Base-by-base conservation (phyloP, 1,140 invertebrate species). In the Drosophila hydei region DNA sequence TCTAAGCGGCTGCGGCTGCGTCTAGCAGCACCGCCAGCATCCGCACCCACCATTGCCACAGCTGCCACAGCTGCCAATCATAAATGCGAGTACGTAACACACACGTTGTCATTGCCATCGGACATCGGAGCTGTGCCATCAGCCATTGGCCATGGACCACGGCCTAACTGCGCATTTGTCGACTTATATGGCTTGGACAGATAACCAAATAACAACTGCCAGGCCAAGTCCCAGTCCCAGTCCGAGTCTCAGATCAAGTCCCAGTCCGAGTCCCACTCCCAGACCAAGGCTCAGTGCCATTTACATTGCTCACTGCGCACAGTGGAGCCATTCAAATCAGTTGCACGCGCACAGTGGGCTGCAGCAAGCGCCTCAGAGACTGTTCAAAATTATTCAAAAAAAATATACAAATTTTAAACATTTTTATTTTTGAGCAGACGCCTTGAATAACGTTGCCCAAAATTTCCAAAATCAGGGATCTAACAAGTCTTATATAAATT, bases 151-250 rank as follows among this genome's bases (percentile, higher is more conserved):
- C 51, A 45, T 64, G 40, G 51, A 38, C 14, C 47, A 61, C 81
- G 62, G 79, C 72, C 79, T 83, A 83, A 83, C 79, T 83, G 79
- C 80, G 79, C 80, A 83, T 83, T 83, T 83, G 72, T 87, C 81
- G 73, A 74, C 80, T 77, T 87, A 77, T 87, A 85, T 77, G 80
- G 80, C 62, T 54, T 80, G 58, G 81, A 78, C 77, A 85, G 81
- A 87, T 87, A 85, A 81, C 80, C 80, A 77, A 81, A 79, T 85
- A 85, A 85, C 80, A 85, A 85, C 81, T 80, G 81, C 64, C 61
- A 80, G 59, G 68, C 48, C 45, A 56, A 75, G 60, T 65, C 65
- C 23, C 60, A 68, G 25, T 60, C 27, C 23, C 8, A 61, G 58
- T 70, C 58, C 60, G 25, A 68, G 42, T 72, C 50, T 56, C 60